Evolutionary conservation across 92 coral and sea anemone genomes (phyloP).

Genomic region (Parazoanthus darwini): DNA sequence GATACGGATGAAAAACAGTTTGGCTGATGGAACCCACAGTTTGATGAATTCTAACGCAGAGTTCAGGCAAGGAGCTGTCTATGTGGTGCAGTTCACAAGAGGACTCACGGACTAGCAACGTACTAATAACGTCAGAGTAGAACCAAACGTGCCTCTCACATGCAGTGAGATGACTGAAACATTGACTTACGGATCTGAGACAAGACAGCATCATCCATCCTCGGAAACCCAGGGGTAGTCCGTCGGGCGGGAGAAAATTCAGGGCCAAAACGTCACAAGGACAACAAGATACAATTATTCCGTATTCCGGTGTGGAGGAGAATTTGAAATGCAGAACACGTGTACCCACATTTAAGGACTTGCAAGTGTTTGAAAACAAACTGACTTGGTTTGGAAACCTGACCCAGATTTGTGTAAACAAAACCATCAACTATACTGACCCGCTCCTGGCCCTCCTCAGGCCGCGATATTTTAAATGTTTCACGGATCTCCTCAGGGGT

Average conservation of each 20-base stretch:
- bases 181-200: background rate
- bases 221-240: no score
- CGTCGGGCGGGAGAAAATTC: no score
- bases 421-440: constrained; percentile 27
- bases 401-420: no score
- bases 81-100: background rate
- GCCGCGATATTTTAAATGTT: constrained; percentile 95
- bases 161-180: background rate
- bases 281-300: no score
- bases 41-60: constrained; percentile 26
- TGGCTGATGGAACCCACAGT: background rate
- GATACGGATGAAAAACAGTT: background rate
- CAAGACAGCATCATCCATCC: background rate
- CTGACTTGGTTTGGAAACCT: no score
- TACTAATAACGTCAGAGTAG: background rate
- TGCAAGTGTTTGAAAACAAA: no score
- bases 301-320: no score
- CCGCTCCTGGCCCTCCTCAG: constrained; percentile 94
- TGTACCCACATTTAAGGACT: no score
- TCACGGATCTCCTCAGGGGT: constrained; percentile 98
- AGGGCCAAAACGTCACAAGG: no score
- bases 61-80: constrained; percentile 4
- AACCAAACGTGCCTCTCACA: background rate
- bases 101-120: background rate
- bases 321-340: no score